phyloP scores from a whole-genome alignment of 2,797 vertebrate genomes.

The Periparus ater region DNA sequence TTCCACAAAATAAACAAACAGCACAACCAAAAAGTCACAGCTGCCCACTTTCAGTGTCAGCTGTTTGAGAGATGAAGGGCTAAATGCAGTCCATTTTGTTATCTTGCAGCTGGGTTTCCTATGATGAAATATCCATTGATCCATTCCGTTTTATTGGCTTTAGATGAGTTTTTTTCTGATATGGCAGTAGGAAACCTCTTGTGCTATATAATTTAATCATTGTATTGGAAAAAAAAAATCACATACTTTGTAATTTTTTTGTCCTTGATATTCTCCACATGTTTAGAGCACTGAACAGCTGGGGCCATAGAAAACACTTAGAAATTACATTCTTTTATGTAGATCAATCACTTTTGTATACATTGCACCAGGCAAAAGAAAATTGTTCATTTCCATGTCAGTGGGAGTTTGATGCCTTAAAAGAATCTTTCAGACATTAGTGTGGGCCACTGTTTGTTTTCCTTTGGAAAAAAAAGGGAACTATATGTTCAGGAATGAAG shows the following conservation, averaged over 20 bases:
- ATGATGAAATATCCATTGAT: slow-evolving; percentile 55
- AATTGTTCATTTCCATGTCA: slow-evolving; percentile 42
- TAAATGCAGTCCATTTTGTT: slow-evolving; percentile 9
- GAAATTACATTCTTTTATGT: background rate
- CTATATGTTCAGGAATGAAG: background rate
- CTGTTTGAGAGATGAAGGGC: background rate
- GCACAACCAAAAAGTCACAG: slow-evolving; percentile 17
- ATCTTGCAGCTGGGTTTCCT: slow-evolving; percentile 30
- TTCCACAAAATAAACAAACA: slow-evolving; percentile 28
- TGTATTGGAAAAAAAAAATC: slow-evolving; percentile 12
- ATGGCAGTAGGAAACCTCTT: background rate
- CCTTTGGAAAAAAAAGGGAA: background rate
- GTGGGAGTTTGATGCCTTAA: slow-evolving; percentile 37
- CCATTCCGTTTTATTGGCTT: slow-evolving; percentile 10
- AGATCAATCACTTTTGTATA: slow-evolving; percentile 57
- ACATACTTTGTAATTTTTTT: slow-evolving; percentile 19
- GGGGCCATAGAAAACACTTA: slow-evolving; percentile 33
- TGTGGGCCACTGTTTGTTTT: slow-evolving; percentile 24
- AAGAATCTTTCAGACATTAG: slow-evolving; percentile 29
- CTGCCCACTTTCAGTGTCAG: background rate
- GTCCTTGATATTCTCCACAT: slow-evolving; percentile 15
- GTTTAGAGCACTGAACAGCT: slow-evolving; percentile 27
- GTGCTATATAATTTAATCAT: slow-evolving; percentile 19
- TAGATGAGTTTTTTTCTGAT: slow-evolving; percentile 31
- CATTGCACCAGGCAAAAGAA: slow-evolving; percentile 1